Base-by-base conservation (phyloP, 2,113 vertebrate genomes). In the Strix aluco region DNA sequence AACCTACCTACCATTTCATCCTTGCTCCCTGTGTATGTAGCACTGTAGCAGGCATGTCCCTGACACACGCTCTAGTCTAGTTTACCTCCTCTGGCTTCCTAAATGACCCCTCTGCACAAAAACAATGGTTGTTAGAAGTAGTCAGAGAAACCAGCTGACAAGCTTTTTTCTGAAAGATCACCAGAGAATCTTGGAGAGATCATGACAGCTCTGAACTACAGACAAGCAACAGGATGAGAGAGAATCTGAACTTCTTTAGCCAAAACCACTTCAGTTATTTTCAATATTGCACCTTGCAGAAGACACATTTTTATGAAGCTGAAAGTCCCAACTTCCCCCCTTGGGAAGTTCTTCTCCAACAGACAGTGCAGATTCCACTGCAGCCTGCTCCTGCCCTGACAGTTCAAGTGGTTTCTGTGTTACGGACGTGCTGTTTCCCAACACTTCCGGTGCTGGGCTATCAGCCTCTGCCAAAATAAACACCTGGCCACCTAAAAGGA, bases 351-450 rank as follows among this genome's bases (percentile, higher is more conserved):
- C 49, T 54, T 40, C 71, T 92, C 11, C 75, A 34, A 36, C 23
- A 88, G 66, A 57, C 88, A 69, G 55, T 16, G 26, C 38, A 83
- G 63, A 67, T 52, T 71, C 36, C 79, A 32, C 51, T 57, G 44
- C 57, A 87, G 57, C 26, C 34, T 75, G 40, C 52, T 46, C 79
- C 40, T 59, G 55, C 44, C 66, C 54, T 13, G 30, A 6, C 51
- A 81, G 72, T 44, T 88, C 32, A 63, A 40, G 80, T 30, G 19
- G 40, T 79, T 96, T 81, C 72, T 86, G 38, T 72, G 67, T 44
- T 57, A 57, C 0, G 0, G 32, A 88, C 0, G 0, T 34, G 20
- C 26, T 55, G 26, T 32, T 88, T 93, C 52, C 73, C 22, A 10
- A 1, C 15, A 55, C n/a, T 92, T 89, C 75, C 7, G 1, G 54